These are phyloP conservation scores for Centropus unirufus DNA, from an alignment of 2,113 vertebrate genomes.

Conservation along the genomic window DNA sequence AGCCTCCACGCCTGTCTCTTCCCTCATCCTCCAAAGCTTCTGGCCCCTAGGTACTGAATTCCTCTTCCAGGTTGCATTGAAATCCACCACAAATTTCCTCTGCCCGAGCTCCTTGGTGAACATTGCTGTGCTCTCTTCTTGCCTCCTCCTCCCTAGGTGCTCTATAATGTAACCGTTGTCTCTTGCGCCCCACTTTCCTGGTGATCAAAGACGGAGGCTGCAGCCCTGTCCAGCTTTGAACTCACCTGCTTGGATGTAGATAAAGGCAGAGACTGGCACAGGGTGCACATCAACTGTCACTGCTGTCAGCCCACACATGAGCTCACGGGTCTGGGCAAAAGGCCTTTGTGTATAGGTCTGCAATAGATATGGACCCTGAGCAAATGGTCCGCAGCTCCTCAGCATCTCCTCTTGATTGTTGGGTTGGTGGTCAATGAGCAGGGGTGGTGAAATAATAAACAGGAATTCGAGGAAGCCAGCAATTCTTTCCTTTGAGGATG, in stretches of 20 bases:
- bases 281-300: background rate
- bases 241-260: background rate
- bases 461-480: background rate
- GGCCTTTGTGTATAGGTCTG: background rate
- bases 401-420: background rate
- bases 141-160: background rate
- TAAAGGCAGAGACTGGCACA: background rate
- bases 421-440: background rate
- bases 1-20: background rate
- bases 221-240: background rate
- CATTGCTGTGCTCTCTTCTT: background rate
- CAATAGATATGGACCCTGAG: too few species aligned
- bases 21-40: background rate
- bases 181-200: background rate
- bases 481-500: too few species aligned
- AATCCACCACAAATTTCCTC: background rate
- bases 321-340: background rate
- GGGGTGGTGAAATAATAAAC: background rate
- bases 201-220: background rate
- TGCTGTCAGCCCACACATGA: background rate
- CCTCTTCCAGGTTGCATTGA: background rate
- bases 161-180: rapidly evolving
- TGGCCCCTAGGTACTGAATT: background rate
- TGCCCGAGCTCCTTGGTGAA: background rate
- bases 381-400: background rate